These are phyloP conservation scores for Drusus annulatus DNA, from an alignment of 1,140 invertebrate species.

Conservation along the genomic window DNA sequence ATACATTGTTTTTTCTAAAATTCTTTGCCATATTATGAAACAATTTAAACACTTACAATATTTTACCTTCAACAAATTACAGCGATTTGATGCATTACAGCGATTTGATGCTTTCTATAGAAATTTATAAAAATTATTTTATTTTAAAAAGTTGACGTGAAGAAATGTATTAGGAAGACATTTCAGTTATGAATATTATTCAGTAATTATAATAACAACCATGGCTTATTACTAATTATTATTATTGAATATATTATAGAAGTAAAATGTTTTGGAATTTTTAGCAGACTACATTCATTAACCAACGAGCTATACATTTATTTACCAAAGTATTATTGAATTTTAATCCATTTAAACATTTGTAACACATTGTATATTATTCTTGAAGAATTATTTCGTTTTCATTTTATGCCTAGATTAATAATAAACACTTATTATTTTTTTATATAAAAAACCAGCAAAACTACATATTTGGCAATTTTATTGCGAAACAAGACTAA, in stretches of 20 bases:
- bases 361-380: slow-evolving; percentile 37
- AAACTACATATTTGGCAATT: slow-evolving; percentile 37
- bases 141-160: neutral
- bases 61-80: no score
- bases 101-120: neutral
- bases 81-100: neutral
- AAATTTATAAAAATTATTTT: slow-evolving; percentile 20
- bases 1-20: neutral
- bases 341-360: slow-evolving; percentile 11
- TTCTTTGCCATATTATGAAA: neutral
- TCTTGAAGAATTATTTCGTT: slow-evolving; percentile 35
- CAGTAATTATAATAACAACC: slow-evolving; percentile 34
- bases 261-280: neutral
- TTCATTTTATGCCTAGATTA: slow-evolving; percentile 11
- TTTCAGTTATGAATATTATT: slow-evolving; percentile 35
- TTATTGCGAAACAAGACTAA: slow-evolving; percentile 32
- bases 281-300: slow-evolving; percentile 1
- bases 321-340: slow-evolving; percentile 17
- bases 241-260: slow-evolving; percentile 1
- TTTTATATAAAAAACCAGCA: slow-evolving; percentile 22
- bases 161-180: slow-evolving; percentile 48
- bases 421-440: neutral
- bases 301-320: slow-evolving; percentile 5
- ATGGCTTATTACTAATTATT: slow-evolving; percentile 7
- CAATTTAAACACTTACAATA: neutral